Conservation (phyloP, 2,797 vertebrate genomes). For the Delichon dasypus region DNA sequence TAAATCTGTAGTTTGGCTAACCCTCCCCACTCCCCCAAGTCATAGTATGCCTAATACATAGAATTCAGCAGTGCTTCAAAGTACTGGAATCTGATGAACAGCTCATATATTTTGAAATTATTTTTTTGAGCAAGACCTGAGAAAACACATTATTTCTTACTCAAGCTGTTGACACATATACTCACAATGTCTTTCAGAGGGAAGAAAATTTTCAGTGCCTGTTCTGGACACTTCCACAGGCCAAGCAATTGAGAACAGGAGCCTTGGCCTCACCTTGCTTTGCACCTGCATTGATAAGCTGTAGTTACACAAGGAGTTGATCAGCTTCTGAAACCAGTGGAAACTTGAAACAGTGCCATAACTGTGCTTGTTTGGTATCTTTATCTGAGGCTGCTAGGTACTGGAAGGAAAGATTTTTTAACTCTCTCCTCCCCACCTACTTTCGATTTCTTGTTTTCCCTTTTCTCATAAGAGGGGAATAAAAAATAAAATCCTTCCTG, state of each 20-base stretch:
- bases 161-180: not conserved
- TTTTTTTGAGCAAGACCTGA: not conserved
- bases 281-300: not conserved
- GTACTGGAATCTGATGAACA: not conserved
- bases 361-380: not conserved
- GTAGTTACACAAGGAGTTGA: not conserved
- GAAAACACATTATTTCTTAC: not conserved
- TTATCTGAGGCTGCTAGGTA: not conserved
- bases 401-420: not conserved
- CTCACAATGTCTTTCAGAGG: not conserved
- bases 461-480: too few species aligned
- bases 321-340: not conserved
- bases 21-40: fast-evolving
- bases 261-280: not conserved
- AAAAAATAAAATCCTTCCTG: not conserved
- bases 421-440: not conserved
- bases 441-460: not conserved
- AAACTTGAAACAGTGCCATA: not conserved
- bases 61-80: not conserved
- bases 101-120: not conserved
- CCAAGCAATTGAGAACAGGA: not conserved
- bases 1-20: not conserved
- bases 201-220: not conserved
- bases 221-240: not conserved
- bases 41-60: not conserved